Percentiles rank a stretch among this genome's conserved stretches.
Conservation (phyloP, 2,888 invertebrate genomes). For the Emesis furor region DNA sequence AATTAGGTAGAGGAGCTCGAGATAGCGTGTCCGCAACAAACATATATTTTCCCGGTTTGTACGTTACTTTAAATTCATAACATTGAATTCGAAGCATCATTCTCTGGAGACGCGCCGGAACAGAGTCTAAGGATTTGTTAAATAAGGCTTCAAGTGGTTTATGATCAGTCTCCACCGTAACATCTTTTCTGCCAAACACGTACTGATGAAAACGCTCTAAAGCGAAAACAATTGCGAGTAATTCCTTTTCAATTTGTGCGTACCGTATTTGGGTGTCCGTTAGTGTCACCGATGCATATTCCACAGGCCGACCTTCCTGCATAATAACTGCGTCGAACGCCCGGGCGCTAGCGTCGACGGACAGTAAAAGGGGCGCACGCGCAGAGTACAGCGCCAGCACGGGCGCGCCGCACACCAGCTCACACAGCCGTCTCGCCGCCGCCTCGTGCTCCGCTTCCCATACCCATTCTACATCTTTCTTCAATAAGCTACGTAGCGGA, state of each 20-base stretch:
- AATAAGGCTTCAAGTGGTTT: constrained; percentile 75
- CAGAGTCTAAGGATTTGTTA: constrained; percentile 66
- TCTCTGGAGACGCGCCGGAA: constrained; percentile 71
- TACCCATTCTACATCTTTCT: constrained; percentile 47
- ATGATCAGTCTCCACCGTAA: constrained; percentile 73
- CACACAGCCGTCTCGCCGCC: constrained; percentile 27
- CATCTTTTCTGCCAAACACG: constrained; percentile 64
- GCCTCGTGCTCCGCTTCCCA: constrained; percentile 47
- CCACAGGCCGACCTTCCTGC: constrained; percentile 60
- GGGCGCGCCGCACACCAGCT: constrained; percentile 47
- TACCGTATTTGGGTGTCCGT: constrained; percentile 64
- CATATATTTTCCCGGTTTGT: constrained; percentile 74
- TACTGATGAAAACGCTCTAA: constrained; percentile 72
- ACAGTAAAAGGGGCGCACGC: constrained; percentile 66
- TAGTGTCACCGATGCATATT: constrained; percentile 63
- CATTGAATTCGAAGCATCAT: constrained; percentile 73
- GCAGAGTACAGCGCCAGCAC: constrained; percentile 58
- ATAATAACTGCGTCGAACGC: constrained; percentile 63
- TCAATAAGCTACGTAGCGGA: constrained; percentile 39
- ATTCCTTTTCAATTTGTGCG: constrained; percentile 76
- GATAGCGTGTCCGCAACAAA: constrained; percentile 73
- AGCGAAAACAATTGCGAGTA: constrained; percentile 76
- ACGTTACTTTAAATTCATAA: constrained; percentile 64
- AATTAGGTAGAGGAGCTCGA: constrained; percentile 49
- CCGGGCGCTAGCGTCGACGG: constrained; percentile 59